These are phyloP conservation scores for Epinephelus lanceolatus DNA, from an alignment of 2,113 vertebrate species.

Conservation along the genomic window DNA sequence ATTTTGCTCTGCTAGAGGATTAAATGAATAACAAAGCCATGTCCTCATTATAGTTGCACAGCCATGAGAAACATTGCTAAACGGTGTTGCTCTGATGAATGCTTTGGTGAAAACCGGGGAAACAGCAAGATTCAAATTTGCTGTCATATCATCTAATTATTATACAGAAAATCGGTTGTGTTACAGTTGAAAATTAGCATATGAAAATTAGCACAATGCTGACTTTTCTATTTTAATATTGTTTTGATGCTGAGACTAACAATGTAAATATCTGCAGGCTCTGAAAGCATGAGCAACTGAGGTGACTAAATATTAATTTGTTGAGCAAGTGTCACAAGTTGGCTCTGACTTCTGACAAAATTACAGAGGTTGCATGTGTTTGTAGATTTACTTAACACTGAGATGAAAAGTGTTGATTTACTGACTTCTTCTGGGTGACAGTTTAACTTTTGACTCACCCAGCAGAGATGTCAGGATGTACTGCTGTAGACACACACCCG, in stretches of 20 bases:
- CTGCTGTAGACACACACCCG: background rate
- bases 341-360: background rate
- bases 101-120: background rate
- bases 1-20: slow-evolving; percentile 20
- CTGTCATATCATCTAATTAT: slow-evolving; percentile 3
- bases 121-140: slow-evolving; percentile 1
- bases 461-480: background rate
- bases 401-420: background rate
- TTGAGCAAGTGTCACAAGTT: background rate
- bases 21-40: slow-evolving; percentile 44
- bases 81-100: slow-evolving; percentile 24
- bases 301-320: slow-evolving; percentile 7
- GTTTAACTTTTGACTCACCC: background rate
- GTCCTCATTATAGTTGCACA: slow-evolving; percentile 37
- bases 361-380: background rate
- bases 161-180: slow-evolving; percentile 21
- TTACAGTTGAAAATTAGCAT: slow-evolving; percentile 1
- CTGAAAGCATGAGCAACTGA: slow-evolving; percentile 7
- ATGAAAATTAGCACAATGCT: slow-evolving; percentile 12
- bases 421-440: background rate
- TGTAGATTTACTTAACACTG: background rate
- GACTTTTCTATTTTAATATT: slow-evolving; percentile 20
- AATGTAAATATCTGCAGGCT: slow-evolving; percentile 39
- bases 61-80: slow-evolving; percentile 5
- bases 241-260: slow-evolving; percentile 10